Evolutionary conservation across 2,888 invertebrate species (phyloP).

Genomic region (Orchesella flavescens): DNA sequence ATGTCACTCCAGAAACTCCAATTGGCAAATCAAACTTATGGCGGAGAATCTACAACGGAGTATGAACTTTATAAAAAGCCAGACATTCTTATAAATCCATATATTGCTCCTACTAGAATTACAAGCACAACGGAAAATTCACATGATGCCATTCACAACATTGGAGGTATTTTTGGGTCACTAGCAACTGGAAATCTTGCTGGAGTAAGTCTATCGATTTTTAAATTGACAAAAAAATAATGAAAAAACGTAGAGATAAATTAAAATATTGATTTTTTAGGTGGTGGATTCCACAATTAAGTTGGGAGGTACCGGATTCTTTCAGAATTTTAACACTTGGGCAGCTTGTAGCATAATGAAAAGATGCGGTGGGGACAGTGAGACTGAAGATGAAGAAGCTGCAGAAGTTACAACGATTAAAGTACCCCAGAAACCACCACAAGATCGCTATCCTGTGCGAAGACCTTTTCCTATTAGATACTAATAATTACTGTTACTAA

Average conservation of each 20-base stretch:
- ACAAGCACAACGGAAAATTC: slow-evolving; percentile 43
- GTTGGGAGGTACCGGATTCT: slow-evolving; percentile 23
- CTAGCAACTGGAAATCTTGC: slow-evolving; percentile 38
- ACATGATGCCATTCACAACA: slow-evolving; percentile 14
- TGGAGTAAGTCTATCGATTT: too few relatives aligned
- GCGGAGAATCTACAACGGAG: too few relatives aligned
- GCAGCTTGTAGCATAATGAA: slow-evolving; percentile 3
- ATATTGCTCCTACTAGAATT: slow-evolving; percentile 24
- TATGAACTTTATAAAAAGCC: neutral
- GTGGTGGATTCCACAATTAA: slow-evolving; percentile 33
- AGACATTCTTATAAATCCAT: slow-evolving; percentile 28
- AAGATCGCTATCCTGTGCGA: slow-evolving; percentile 23
- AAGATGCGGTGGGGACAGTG: neutral
- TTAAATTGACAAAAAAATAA: too few relatives aligned
- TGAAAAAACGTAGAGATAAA: too few relatives aligned
- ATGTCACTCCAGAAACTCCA: neutral
- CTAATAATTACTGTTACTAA: neutral
- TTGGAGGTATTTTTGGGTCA: slow-evolving; percentile 30
- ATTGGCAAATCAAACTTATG: neutral
- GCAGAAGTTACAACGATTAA: neutral
- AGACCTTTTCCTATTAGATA: neutral
- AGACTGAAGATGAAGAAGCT: neutral
- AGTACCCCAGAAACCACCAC: neutral
- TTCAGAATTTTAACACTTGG: slow-evolving; percentile 24
- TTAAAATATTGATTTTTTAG: too few relatives aligned